Evolutionary conservation across 2,797 vertebrate genomes (phyloP), one percentile per base, ranked within the genome.

Genomic region (Lindbergichthys nudifrons): DNA sequence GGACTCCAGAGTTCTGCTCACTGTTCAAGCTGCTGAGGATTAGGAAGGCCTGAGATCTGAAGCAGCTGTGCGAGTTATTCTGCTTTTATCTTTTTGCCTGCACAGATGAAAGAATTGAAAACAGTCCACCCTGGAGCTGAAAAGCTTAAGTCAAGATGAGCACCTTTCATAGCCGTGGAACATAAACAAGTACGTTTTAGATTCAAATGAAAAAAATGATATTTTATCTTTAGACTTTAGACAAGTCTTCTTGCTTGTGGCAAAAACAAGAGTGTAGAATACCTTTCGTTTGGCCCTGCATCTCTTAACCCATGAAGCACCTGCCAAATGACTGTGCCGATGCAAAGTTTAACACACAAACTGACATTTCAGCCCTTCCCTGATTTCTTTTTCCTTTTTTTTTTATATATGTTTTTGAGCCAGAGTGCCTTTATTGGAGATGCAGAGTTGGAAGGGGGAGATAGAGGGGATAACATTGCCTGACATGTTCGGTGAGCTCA

Each of bases 21-120:
- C 48, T 43, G 4, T 42, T 77, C 58, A 61, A 50, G 53, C 46
- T 67, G 56, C 70, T 15, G 65, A 62, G 42, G 59, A 69, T 71
- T 62, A 79, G 14, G 42, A 51, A n/a, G 47, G 43, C 47, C 30
- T 51, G 30, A 59, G 73, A 75, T 56, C 52, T 30, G 50, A 68
- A 69, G 56, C 82, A 84, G 74, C 61, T 73, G 75, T 18, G 41
- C 32, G 1, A 26, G 23, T 66, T 46, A 42, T 48, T 39, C 1
- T 13, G 54, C 39, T 14, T 23, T 42, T 21, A 42, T 48, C 61
- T 64, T 52, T 10, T 16, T 61, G 19, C 73, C 65, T 19, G 21
- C 53, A 41, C 9, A 12, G 39, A 14, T 64, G 21, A 60, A 50
- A 23, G 13, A 73, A 74, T 42, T 47, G 21, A 61, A 80, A 68